Evolutionary conservation across 2,113 vertebrate species (phyloP), one percentile per base, ranked within the genome.

Genomic region (Chaetorhynchus papuensis): DNA sequence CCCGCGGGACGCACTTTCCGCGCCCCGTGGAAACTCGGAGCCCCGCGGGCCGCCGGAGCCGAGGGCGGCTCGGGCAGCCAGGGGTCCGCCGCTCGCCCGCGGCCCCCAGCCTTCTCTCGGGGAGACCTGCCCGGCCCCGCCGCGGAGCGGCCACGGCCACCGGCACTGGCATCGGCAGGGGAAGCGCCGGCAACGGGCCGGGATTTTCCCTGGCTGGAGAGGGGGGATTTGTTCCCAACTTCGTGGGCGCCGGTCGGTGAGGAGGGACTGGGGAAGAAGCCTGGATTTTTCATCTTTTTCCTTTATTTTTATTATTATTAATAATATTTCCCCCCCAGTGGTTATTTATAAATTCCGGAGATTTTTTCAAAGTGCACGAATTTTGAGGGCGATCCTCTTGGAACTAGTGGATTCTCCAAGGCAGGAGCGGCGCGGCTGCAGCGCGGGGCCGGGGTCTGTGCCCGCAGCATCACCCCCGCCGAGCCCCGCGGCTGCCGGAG

Each of bases 1-100:
- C 88, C 80, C 77, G 79, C 88, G 54, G 81, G 72, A 57, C 65
- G 72, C 81, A 72, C 89, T 84, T 84, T 80, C 91, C 74, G 74
- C 80, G 85, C 85, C 68, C 80, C 91, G 86, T 80, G 86, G 91
- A 93, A 93, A 93, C 80, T 80, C 86, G 74, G 80, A 89, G 72
- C 80, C 70, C 75, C 72, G 78, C 41, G 66, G 77, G 79, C 68
- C 52, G 42, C 75, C 57, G 75, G 59, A 59, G 75, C 75, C 75
- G 86, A 57, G 39, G 61, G 87, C 52, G 72, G 65, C 65, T 71
- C 39, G 78, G 79, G 64, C 64, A 28, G 84, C 78, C 65, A 9
- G 35, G 84, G 71, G 52, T 60, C 59, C 57, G 59, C 65, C 45
- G 84, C 39, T 64, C 65, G 26, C 44, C 57, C 42, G 77, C 63